Conservation (phyloP, 2,888 invertebrate genomes). For the Thyatira batis region DNA sequence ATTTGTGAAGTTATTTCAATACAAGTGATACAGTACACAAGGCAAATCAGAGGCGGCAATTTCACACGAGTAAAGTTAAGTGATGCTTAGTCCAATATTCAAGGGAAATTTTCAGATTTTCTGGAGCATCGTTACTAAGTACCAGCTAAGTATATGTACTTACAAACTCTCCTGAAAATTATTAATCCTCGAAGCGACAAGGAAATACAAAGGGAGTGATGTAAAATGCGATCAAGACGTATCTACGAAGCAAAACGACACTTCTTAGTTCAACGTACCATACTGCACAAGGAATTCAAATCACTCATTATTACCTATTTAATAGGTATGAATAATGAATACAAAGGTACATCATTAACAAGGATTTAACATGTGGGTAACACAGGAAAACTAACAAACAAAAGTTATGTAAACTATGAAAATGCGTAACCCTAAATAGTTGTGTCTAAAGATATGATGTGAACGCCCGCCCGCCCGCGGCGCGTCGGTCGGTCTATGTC, state of each 20-base stretch:
- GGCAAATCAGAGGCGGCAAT: background rate
- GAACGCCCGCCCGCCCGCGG: background rate
- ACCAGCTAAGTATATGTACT: background rate
- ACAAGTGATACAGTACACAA: conserved; percentile 16
- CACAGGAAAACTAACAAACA: no score
- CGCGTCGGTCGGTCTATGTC: background rate
- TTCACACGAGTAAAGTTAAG: background rate
- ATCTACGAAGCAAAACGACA: background rate
- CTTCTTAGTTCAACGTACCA: background rate
- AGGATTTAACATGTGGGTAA: no score
- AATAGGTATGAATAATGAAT: no score
- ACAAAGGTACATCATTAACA: no score
- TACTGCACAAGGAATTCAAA: background rate
- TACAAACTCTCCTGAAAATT: background rate
- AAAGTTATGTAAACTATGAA: no score
- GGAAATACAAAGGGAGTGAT: background rate
- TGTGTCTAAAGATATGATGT: background rate
- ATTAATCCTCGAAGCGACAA: background rate
- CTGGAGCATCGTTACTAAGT: background rate
- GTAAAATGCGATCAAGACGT: background rate
- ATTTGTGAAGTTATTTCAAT: background rate
- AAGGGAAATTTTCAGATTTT: background rate
- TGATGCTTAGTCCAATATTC: background rate
- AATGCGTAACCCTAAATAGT: no score
- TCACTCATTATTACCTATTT: no score